Conservation (phyloP, 2,888 invertebrate species). For the Andrena dorsata region DNA sequence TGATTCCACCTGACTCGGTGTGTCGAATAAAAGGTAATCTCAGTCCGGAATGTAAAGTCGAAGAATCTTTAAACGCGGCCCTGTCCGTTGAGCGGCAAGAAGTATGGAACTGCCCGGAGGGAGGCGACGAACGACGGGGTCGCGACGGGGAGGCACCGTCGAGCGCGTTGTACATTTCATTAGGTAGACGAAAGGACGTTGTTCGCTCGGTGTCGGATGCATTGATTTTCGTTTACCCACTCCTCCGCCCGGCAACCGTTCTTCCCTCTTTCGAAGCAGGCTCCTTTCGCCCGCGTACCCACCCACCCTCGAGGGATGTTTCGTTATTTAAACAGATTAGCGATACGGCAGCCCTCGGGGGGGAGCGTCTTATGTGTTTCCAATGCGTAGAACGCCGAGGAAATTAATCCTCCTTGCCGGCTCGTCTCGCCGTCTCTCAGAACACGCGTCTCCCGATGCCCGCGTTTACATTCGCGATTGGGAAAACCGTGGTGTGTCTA, state of each 20-base stretch:
- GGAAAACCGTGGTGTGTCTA: background rate
- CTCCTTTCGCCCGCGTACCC: slow-evolving; percentile 49
- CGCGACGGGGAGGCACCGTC: background rate
- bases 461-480: background rate
- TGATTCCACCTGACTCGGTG: too few species aligned
- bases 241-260: slow-evolving; percentile 46
- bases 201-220: slow-evolving; percentile 74
- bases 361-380: slow-evolving; percentile 82
- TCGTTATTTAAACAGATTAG: slow-evolving; percentile 85
- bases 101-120: background rate
- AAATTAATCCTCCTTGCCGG: slow-evolving; percentile 81
- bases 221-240: slow-evolving; percentile 84
- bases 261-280: slow-evolving; percentile 54
- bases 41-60: background rate
- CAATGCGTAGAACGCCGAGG: slow-evolving; percentile 78
- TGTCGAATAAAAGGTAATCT: too few species aligned
- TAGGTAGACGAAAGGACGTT: slow-evolving; percentile 65
- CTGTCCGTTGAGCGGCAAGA: slow-evolving; percentile 1
- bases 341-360: slow-evolving; percentile 79
- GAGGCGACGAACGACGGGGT: background rate
- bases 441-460: background rate
- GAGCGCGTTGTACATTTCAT: slow-evolving; percentile 66
- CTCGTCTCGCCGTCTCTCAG: background rate
- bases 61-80: background rate
- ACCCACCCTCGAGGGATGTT: slow-evolving; percentile 79